Evolutionary conservation across 2,888 invertebrate genomes (phyloP).

Genomic region (Troglohyphantes excavatus): DNA sequence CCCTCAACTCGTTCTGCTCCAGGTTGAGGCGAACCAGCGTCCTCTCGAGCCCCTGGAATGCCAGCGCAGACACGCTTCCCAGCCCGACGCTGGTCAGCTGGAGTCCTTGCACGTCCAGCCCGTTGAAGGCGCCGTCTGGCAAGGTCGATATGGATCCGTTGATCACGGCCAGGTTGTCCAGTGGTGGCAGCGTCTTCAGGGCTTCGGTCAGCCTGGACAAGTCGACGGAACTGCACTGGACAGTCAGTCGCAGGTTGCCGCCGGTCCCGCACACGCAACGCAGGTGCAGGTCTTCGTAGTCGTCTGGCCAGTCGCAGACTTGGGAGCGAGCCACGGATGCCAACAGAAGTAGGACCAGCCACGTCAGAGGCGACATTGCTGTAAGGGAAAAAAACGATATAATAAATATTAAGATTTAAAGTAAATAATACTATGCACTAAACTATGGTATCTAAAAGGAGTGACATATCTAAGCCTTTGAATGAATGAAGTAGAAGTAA

Average conservation of each 20-base stretch:
- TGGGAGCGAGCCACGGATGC: neutral
- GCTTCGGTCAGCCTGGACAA: slow-evolving; percentile 87
- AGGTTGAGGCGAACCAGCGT: slow-evolving; percentile 91
- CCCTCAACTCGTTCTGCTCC: slow-evolving; percentile 85
- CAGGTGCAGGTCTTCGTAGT: slow-evolving; percentile 89
- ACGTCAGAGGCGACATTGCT: slow-evolving; percentile 12
- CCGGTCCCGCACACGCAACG: slow-evolving; percentile 95
- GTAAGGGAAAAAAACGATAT: slow-evolving; percentile 37
- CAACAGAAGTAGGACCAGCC: neutral
- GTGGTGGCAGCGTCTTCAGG: slow-evolving; percentile 84
- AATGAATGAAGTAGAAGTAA: no score
- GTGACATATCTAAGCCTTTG: no score
- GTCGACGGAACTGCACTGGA: slow-evolving; percentile 80
- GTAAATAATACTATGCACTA: no score
- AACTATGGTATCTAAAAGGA: no score
- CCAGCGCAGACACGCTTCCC: slow-evolving; percentile 81
- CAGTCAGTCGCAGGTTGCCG: slow-evolving; percentile 85
- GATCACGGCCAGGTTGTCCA: slow-evolving; percentile 93
- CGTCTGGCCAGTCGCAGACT: slow-evolving; percentile 92
- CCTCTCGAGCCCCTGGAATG: slow-evolving; percentile 88
- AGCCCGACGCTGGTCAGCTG: slow-evolving; percentile 82
- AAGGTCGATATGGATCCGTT: slow-evolving; percentile 88
- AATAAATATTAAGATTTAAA: no score
- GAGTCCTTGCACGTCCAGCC: slow-evolving; percentile 84
- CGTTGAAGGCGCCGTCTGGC: slow-evolving; percentile 87